Percentiles rank a stretch among this genome's conserved stretches.
Evolutionary conservation across 2,113 vertebrate species (phyloP).

Genomic region (Centropus unirufus): DNA sequence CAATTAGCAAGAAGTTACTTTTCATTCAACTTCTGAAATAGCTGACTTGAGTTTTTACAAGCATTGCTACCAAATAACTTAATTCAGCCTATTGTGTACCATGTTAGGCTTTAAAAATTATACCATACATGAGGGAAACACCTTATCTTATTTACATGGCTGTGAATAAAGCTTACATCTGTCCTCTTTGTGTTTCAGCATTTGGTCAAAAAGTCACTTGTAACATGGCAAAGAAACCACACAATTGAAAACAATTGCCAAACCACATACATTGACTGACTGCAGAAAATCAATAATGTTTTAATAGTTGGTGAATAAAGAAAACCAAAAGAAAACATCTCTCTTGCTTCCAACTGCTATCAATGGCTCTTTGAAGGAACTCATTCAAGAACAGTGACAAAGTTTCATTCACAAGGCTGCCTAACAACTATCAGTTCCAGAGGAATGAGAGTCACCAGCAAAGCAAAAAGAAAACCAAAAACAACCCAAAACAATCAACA

Average conservation of each 20-base stretch:
- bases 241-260: not conserved
- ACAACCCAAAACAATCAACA: not conserved
- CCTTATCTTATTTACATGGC: not conserved
- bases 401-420: conserved; percentile 1
- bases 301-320: conserved; percentile 1
- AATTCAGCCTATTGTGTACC: not conserved
- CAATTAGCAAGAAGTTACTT: not conserved
- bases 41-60: not conserved
- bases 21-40: not conserved
- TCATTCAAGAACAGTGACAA: conserved; percentile 3
- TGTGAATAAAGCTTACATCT: not conserved
- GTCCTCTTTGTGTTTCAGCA: not conserved
- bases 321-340: not conserved
- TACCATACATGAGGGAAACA: not conserved
- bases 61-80: not conserved
- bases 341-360: not conserved
- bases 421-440: not conserved
- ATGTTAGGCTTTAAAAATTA: not conserved
- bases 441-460: not conserved
- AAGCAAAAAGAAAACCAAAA: not conserved
- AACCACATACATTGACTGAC: not conserved
- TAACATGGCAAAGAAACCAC: not conserved
- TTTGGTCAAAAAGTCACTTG: not conserved
- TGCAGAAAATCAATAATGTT: conserved; percentile 34
- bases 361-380: not conserved